A percentile compares a stretch with the other conserved stretches of the same genome.
Evolutionary conservation across 2,113 vertebrate genomes (phyloP).

Genomic region (Sinosuthora webbiana): DNA sequence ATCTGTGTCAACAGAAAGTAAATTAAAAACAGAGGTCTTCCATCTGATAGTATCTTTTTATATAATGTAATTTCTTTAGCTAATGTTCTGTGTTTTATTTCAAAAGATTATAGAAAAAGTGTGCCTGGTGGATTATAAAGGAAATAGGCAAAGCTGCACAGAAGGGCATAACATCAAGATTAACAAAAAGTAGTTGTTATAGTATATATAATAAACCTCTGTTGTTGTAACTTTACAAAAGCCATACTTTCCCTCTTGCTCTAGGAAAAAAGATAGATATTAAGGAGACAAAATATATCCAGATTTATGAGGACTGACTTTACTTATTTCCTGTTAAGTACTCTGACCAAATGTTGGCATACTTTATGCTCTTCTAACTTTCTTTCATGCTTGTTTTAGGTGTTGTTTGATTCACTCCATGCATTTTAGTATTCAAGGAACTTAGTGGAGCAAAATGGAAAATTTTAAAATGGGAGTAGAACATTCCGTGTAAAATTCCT

Average conservation of each 20-base stretch:
- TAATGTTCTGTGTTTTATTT: conserved; percentile 77
- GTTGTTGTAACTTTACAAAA: not conserved
- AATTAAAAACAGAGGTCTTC: conserved; percentile 80
- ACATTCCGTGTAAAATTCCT: not conserved
- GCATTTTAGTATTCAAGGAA: not conserved
- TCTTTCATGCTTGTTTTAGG: not conserved
- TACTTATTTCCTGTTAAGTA: not conserved
- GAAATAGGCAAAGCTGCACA: conserved; percentile 37
- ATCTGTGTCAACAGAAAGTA: conserved; percentile 86
- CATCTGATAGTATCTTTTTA: conserved; percentile 75
- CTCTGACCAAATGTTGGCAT: not conserved
- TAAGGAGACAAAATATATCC: not conserved
- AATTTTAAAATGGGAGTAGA: not conserved
- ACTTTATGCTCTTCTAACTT: not conserved
- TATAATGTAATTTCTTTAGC: conserved; percentile 81
- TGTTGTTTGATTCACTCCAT: not conserved
- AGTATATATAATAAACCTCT: not conserved
- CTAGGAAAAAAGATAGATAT: not conserved
- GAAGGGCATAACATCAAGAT: not conserved
- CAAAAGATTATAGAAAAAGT: conserved; percentile 60
- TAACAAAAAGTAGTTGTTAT: not conserved
- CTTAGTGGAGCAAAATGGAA: not conserved
- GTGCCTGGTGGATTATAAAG: conserved; percentile 58
- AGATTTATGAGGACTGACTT: not conserved
- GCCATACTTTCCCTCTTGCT: not conserved